Conservation (phyloP, 2,888 invertebrate genomes). For the Tortrix viridana region DNA sequence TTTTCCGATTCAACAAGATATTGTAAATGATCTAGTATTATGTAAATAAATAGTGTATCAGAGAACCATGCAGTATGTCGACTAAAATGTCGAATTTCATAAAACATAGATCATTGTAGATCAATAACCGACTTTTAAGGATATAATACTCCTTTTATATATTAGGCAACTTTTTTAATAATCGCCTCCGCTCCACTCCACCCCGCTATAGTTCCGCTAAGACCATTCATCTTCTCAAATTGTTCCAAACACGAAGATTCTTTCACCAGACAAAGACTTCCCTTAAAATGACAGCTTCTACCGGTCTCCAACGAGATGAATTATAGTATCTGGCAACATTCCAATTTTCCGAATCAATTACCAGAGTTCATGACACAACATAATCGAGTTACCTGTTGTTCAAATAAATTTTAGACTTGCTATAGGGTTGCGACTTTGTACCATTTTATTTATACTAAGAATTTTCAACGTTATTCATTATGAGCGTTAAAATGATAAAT, state of each 20-base stretch:
- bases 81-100: no score
- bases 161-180: no score
- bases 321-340: slow-evolving; percentile 14
- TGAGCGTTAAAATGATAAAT: no score
- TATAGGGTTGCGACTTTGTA: slow-evolving; percentile 1
- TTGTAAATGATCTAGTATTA: no score
- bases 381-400: slow-evolving; percentile 34
- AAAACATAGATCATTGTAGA: no score
- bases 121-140: no score
- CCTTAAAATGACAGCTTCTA: slow-evolving; percentile 6
- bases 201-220: no score
- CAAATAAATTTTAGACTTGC: neutral
- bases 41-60: no score
- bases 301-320: slow-evolving; percentile 1
- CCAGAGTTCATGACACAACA: slow-evolving; percentile 26
- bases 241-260: slow-evolving; percentile 8
- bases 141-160: no score
- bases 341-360: slow-evolving; percentile 26
- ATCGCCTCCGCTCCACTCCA: neutral
- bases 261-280: slow-evolving; percentile 6
- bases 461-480: no score
- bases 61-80: no score
- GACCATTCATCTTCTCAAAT: neutral
- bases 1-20: no score
- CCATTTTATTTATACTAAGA: neutral